Evolutionary conservation across 2,888 invertebrate species (phyloP).

Genomic region (Lutraria lutraria): DNA sequence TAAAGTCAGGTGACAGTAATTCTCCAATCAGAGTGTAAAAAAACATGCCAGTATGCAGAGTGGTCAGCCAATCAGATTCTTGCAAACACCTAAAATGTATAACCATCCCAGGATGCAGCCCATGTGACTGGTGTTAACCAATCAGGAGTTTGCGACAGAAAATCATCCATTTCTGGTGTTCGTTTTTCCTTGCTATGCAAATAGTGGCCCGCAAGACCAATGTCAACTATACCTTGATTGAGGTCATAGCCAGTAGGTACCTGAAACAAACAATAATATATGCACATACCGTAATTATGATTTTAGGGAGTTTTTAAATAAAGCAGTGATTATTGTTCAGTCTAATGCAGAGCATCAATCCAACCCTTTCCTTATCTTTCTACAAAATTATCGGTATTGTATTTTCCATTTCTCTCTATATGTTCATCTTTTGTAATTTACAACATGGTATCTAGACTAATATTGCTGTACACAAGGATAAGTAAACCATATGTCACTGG

Average conservation of each 20-base stretch:
- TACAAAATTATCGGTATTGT: too few species aligned
- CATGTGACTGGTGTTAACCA: constrained; percentile 77
- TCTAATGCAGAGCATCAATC: too few species aligned
- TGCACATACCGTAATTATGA: too few species aligned
- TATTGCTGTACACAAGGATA: too few species aligned
- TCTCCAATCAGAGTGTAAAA: neutral
- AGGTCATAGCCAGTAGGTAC: constrained; percentile 30
- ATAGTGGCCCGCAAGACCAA: constrained; percentile 81
- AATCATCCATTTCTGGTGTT: constrained; percentile 71
- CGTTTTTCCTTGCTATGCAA: constrained; percentile 74
- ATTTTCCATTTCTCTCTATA: too few species aligned
- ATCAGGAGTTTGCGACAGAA: constrained; percentile 71
- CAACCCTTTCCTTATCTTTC: too few species aligned
- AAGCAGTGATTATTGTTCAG: too few species aligned
- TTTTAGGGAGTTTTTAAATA: too few species aligned
- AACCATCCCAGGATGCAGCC: constrained; percentile 79
- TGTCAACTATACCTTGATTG: constrained; percentile 72
- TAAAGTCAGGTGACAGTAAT: neutral
- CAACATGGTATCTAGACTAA: too few species aligned
- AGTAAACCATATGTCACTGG: too few species aligned
- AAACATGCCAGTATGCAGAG: neutral
- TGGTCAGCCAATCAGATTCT: neutral
- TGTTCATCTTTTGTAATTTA: too few species aligned
- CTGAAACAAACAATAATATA: constrained; percentile 40
- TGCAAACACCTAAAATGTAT: constrained; percentile 67